Evolutionary conservation across 2,113 vertebrate genomes (phyloP).

Genomic region (Puma concolor): DNA sequence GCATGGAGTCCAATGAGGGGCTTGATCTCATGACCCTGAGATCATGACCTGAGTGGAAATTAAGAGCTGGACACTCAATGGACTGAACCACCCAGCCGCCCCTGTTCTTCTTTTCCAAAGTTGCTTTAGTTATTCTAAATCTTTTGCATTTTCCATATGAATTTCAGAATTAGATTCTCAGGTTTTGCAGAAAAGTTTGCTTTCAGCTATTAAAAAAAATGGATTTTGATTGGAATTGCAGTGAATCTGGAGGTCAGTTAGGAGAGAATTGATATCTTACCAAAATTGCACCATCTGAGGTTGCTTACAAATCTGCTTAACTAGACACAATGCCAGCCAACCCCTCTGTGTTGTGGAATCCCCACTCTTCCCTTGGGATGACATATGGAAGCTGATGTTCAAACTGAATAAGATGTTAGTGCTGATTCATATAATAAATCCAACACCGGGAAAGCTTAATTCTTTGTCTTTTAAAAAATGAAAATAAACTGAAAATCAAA

Average conservation of each 20-base stretch:
- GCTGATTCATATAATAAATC: background rate
- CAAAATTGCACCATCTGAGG: background rate
- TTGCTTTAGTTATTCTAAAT: background rate
- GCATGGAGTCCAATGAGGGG: background rate
- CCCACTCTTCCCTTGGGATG: background rate
- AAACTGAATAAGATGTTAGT: background rate
- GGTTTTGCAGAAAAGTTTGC: background rate
- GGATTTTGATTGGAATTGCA: conserved; percentile 1
- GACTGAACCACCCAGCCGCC: background rate
- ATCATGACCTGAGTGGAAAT: background rate
- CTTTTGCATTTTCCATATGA: background rate
- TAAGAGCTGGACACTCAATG: background rate
- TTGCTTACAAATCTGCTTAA: background rate
- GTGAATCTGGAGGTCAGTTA: background rate
- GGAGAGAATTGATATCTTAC: background rate
- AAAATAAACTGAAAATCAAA: background rate
- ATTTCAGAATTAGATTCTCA: background rate
- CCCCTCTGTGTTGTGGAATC: background rate
- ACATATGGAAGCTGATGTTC: background rate
- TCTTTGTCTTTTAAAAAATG: background rate
- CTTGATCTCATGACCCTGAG: background rate
- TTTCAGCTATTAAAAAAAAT: background rate
- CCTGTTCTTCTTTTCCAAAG: background rate
- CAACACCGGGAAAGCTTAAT: background rate
- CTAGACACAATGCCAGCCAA: background rate